phyloP scores from a whole-genome alignment of 2,113 vertebrate species.

The Eonycteris spelaea region DNA sequence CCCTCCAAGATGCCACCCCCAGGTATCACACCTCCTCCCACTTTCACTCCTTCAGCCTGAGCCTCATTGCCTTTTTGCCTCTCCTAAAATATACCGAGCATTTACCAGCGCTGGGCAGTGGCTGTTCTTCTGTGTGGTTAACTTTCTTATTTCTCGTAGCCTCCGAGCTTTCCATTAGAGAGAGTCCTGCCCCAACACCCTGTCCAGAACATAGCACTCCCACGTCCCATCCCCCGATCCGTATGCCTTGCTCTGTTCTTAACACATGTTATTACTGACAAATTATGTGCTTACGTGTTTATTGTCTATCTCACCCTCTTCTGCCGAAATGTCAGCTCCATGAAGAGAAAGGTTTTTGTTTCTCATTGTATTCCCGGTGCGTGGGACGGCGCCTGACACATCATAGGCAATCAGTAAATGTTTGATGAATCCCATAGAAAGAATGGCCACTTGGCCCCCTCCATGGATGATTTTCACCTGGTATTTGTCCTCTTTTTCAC shows the following conservation, averaged over 20 bases:
- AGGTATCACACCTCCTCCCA: no score
- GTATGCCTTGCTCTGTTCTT: not conserved
- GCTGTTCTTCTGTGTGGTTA: not conserved
- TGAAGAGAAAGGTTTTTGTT: not conserved
- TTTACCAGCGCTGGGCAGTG: not conserved
- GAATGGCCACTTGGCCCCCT: not conserved
- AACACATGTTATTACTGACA: not conserved
- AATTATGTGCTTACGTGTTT: not conserved
- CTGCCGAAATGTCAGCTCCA: not conserved
- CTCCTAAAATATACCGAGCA: not conserved
- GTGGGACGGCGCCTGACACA: not conserved
- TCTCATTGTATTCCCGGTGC: not conserved
- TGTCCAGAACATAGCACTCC: not conserved
- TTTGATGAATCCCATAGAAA: not conserved
- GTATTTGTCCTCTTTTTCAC: not conserved
- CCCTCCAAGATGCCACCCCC: not conserved
- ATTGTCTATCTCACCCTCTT: not conserved
- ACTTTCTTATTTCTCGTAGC: not conserved
- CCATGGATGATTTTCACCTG: not conserved
- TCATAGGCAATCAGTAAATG: not conserved
- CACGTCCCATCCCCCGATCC: no score
- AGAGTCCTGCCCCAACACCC: not conserved
- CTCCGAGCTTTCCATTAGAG: not conserved
- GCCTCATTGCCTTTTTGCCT: not conserved
- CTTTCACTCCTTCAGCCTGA: not conserved